These are phyloP conservation scores for Uloborus plumipes DNA, from an alignment of 2,888 invertebrate species.

Conservation along the genomic window DNA sequence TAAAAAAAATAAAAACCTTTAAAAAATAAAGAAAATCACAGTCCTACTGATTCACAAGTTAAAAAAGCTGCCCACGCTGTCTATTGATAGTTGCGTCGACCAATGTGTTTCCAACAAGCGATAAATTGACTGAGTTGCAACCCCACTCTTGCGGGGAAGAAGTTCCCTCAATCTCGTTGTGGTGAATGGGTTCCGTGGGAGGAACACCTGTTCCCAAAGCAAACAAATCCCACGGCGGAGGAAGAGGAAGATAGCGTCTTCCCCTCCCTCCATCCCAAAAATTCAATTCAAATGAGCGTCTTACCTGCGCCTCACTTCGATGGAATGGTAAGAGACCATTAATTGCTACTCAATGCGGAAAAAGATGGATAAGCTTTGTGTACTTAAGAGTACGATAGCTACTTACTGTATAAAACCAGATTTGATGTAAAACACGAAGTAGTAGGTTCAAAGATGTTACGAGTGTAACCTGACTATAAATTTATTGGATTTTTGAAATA, in stretches of 20 bases:
- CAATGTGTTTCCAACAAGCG: not conserved
- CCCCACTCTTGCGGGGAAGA: slow-evolving; percentile 19
- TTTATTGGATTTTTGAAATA: too few species aligned
- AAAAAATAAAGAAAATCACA: too few species aligned
- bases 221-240: slow-evolving; percentile 41
- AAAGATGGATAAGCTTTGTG: too few species aligned
- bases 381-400: too few species aligned
- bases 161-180: slow-evolving; percentile 25
- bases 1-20: too few species aligned
- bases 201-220: slow-evolving; percentile 46
- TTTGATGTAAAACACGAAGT: too few species aligned
- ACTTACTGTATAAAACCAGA: too few species aligned
- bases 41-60: too few species aligned
- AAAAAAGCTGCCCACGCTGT: too few species aligned
- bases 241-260: slow-evolving; percentile 30
- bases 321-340: not conserved
- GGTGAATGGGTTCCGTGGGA: slow-evolving; percentile 39
- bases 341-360: too few species aligned
- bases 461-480: too few species aligned
- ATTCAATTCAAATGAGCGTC: slow-evolving; percentile 33
- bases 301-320: not conserved
- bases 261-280: not conserved
- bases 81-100: not conserved
- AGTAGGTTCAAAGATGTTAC: too few species aligned
- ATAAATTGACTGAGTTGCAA: not conserved